Conservation (phyloP, 2,888 invertebrate species). For the Didymodactylos carnosus region DNA sequence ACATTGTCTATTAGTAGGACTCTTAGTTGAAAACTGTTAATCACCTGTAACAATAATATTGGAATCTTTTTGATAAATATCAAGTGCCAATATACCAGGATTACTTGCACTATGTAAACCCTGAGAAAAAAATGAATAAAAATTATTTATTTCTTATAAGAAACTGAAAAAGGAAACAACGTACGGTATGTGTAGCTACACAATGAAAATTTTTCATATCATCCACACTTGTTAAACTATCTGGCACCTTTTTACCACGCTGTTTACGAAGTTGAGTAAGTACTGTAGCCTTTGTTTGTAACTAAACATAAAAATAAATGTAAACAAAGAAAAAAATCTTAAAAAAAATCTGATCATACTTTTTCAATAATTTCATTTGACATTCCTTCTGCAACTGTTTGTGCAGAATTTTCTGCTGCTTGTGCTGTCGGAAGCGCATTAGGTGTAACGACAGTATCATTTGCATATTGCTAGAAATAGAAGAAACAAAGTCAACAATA, state of each 20-base stretch:
- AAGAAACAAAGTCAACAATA: no score
- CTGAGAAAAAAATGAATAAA: slow-evolving; percentile 36
- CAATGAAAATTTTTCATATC: slow-evolving; percentile 62
- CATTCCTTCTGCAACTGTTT: slow-evolving; percentile 65
- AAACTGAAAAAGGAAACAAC: neutral
- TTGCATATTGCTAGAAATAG: neutral
- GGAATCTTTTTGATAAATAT: slow-evolving; percentile 75
- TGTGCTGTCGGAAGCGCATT: neutral
- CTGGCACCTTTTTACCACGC: slow-evolving; percentile 80
- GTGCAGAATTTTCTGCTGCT: neutral
- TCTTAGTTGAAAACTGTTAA: no score
- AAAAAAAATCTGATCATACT: slow-evolving; percentile 19
- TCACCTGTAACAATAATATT: slow-evolving; percentile 79
- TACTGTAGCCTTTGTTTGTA: slow-evolving; percentile 81
- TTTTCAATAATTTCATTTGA: slow-evolving; percentile 76
- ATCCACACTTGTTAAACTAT: slow-evolving; percentile 68
- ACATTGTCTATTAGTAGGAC: no score
- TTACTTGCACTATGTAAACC: slow-evolving; percentile 90
- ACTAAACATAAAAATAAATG: slow-evolving; percentile 23
- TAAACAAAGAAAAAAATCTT: neutral
- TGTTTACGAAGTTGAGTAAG: slow-evolving; percentile 90
- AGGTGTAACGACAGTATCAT: no score
- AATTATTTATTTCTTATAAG: neutral
- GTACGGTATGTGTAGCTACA: slow-evolving; percentile 32
- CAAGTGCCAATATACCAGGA: slow-evolving; percentile 83